These are phyloP conservation scores for Grammomys dolichurus DNA, from an alignment of 2,113 vertebrate species.

Conservation along the genomic window DNA sequence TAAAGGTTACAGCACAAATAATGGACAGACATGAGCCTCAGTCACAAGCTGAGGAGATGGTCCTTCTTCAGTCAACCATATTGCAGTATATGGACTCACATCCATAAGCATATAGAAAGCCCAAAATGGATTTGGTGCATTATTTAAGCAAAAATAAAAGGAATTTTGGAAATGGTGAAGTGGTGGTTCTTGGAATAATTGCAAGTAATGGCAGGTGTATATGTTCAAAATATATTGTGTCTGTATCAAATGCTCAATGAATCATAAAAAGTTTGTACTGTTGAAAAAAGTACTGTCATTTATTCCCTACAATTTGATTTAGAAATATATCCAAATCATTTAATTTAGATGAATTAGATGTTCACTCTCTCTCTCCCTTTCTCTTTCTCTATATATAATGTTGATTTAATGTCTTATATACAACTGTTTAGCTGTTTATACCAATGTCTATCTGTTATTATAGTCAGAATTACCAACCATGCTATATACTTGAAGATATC, in stretches of 20 bases:
- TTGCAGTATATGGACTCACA: not conserved
- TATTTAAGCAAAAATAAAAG: not conserved
- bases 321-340: not conserved
- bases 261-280: not conserved
- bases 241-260: not conserved
- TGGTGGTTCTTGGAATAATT: not conserved
- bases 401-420: not conserved
- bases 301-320: not conserved
- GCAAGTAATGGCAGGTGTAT: not conserved
- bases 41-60: not conserved
- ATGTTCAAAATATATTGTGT: not conserved
- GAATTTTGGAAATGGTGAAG: not conserved
- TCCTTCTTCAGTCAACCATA: not conserved
- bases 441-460: not conserved
- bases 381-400: too few species aligned
- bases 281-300: not conserved
- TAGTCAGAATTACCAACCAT: slow-evolving; percentile 11
- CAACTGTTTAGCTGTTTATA: not conserved
- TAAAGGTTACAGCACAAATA: not conserved
- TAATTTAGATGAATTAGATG: not conserved
- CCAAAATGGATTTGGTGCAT: too few species aligned
- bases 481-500: not conserved
- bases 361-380: too few species aligned
- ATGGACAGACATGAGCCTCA: too few species aligned
- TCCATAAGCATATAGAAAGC: not conserved